Conservation (phyloP, 35 echinoderm and acorn worm species). For the Apostichopus parvimensis region DNA sequence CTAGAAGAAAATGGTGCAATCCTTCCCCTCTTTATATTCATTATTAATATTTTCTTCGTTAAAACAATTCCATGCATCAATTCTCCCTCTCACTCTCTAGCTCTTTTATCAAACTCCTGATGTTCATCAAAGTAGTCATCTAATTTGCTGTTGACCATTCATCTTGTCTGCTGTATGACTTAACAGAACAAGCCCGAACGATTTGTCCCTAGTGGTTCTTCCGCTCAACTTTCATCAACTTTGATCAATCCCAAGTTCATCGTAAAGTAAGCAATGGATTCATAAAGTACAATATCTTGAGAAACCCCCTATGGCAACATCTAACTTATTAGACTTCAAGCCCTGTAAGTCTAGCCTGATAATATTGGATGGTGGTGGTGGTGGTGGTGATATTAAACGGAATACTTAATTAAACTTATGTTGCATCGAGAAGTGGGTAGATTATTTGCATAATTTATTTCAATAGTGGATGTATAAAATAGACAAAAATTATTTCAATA, state of each 20-base stretch:
- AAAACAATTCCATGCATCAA: too few relatives aligned
- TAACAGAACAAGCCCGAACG: neutral
- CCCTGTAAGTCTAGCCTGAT: neutral
- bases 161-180: neutral
- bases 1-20: too few relatives aligned
- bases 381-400: neutral
- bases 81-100: too few relatives aligned
- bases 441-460: too few relatives aligned
- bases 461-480: too few relatives aligned
- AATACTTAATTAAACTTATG: neutral
- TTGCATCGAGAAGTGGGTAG: neutral
- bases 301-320: neutral
- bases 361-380: neutral
- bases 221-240: neutral
- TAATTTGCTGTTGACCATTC: neutral
- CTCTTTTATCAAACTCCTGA: too few relatives aligned
- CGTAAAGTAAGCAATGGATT: neutral
- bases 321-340: neutral
- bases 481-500: too few relatives aligned
- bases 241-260: slow-evolving; percentile 19
- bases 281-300: neutral
- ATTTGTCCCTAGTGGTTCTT: slow-evolving; percentile 19
- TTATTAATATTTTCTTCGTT: too few relatives aligned
- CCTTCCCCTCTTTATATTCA: too few relatives aligned
- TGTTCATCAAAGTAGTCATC: neutral